Conservation (phyloP, 2,113 vertebrate genomes). For the Vidua chalybeata region DNA sequence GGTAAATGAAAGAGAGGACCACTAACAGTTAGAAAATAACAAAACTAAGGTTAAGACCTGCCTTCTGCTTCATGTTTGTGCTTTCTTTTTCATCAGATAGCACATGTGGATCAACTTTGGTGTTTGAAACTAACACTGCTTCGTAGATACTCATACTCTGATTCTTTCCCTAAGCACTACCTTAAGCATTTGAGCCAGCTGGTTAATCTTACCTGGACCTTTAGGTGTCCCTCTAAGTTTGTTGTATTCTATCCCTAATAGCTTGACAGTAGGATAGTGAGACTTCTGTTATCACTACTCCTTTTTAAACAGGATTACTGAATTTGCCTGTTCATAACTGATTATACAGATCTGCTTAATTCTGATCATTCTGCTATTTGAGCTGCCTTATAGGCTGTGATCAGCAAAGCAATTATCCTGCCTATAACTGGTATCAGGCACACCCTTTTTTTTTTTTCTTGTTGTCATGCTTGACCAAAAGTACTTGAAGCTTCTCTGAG, state of each 20-base stretch:
- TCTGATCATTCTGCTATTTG: neutral
- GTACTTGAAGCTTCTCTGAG: neutral
- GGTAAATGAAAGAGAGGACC: neutral
- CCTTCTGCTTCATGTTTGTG: neutral
- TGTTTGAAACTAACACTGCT: neutral
- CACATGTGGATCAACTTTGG: neutral
- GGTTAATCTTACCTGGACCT: neutral
- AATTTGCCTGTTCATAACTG: neutral
- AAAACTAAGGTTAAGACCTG: neutral
- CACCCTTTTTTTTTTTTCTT: neutral
- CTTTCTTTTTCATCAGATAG: neutral
- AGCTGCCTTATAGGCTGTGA: neutral
- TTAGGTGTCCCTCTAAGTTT: neutral
- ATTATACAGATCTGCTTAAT: neutral
- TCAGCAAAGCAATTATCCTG: neutral
- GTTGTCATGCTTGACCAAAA: neutral
- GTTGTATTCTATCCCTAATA: neutral
- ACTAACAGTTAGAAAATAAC: neutral
- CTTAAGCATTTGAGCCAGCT: neutral
- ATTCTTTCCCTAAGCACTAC: neutral
- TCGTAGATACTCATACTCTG: neutral
- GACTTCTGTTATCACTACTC: neutral
- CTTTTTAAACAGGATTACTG: neutral
- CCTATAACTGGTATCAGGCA: neutral
- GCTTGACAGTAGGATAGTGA: neutral